These are phyloP conservation scores for Peromyscus maniculatus DNA, from an alignment of 2,113 vertebrate genomes.

Conservation along the genomic window DNA sequence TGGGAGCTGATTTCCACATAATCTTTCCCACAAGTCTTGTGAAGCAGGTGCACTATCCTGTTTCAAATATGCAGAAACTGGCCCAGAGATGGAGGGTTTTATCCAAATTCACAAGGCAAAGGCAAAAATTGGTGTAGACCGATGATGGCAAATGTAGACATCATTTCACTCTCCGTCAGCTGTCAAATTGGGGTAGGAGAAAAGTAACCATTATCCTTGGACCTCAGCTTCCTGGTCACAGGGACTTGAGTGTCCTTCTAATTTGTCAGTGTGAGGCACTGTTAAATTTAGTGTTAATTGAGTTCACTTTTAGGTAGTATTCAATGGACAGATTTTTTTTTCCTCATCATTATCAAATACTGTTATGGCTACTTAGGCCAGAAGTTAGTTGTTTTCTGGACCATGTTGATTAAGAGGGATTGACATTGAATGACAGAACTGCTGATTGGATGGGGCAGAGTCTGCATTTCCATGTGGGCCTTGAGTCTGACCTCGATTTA, in stretches of 20 bases:
- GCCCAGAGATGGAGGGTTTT: neutral
- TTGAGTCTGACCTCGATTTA: conserved; percentile 69
- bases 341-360: conserved; percentile 6
- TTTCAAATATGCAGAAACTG: neutral
- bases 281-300: neutral
- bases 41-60: neutral
- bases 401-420: conserved; percentile 59
- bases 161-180: neutral
- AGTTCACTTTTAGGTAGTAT: conserved; percentile 36
- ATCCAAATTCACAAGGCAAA: neutral
- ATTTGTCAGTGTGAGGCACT: neutral
- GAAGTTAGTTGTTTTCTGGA: conserved; percentile 69
- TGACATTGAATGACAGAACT: conserved; percentile 73
- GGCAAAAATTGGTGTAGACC: neutral
- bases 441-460: conserved; percentile 61
- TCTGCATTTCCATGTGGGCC: conserved; percentile 40
- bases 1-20: conserved; percentile 17
- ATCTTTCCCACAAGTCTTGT: neutral
- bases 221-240: neutral
- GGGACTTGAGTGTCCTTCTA: neutral
- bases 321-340: neutral
- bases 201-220: neutral
- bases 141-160: neutral
- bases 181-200: neutral
- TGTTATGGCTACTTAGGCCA: conserved; percentile 43